Evolutionary conservation across 2,888 invertebrate species (phyloP), one percentile per base, ranked within the genome.

Genomic region (Anagyrus pseudococci): DNA sequence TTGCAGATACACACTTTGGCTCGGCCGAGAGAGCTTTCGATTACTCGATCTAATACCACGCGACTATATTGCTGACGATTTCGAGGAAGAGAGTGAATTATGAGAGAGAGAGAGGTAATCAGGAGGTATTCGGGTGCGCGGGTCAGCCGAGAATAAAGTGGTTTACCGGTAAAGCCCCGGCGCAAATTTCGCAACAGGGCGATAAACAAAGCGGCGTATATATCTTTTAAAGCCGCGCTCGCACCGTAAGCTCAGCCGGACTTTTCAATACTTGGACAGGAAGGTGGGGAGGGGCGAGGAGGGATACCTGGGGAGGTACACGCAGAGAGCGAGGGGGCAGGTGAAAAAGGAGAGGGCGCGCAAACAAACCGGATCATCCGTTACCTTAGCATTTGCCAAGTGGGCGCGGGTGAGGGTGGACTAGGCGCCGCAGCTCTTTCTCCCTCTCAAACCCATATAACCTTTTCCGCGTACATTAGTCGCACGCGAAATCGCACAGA

Each of bases 141-240:
- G 13, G 33, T n/a, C n/a, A n/a, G n/a, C n/a, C n/a, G n/a, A n/a
- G n/a, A n/a, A n/a, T n/a, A n/a, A n/a, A n/a, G n/a, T n/a, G n/a
- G n/a, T n/a, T n/a, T n/a, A n/a, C n/a, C n/a, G n/a, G n/a, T n/a
- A n/a, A 6, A 33, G 33, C 33, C 33, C 8, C 13, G 13, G 33
- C 53, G 58, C 57, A 53, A 62, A 62, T 62, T 58, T 53, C 40
- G 40, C 29, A 47, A 15, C 52, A 8, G 8, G 33, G 33, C n/a
- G 57, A 62, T 62, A 62, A 62, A 62, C 52, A 57, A 62, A 62
- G 52, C 26, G 52, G 23, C 62, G 37, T 48, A 47, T 62, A 62
- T 62, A 62, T 52, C 62, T 62, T 47, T 62, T 62, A 62, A 58
- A 53, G 57, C 53, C 57, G 47, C 37, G n/a, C n/a, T n/a, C n/a